Conservation (phyloP, 2,797 vertebrate genomes). For the Tolypeutes matacus region DNA sequence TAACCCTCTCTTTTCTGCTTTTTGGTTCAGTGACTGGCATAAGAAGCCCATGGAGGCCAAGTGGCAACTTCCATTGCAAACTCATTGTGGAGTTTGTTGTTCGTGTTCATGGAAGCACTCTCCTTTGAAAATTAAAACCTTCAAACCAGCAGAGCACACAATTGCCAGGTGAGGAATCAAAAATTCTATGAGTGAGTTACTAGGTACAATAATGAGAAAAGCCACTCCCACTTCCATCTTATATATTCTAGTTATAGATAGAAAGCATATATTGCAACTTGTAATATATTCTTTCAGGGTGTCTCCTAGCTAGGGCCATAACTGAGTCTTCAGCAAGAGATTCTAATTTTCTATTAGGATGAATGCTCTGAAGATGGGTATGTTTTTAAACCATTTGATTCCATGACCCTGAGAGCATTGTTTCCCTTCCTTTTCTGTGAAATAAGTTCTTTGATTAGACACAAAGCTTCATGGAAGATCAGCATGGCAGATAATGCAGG, state of each 20-base stretch:
- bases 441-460: neutral
- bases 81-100: neutral
- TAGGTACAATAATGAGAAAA: neutral
- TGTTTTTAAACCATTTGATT: neutral
- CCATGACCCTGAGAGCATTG: neutral
- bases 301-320: neutral
- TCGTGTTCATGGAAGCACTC: neutral
- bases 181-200: neutral
- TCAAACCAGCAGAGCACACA: neutral
- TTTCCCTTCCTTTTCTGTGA: neutral
- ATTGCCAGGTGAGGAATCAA: neutral
- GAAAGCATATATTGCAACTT: neutral
- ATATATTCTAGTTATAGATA: neutral
- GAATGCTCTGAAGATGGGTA: neutral
- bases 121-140: neutral
- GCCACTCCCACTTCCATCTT: too few relatives aligned
- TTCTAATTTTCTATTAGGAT: neutral
- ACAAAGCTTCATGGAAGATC: neutral
- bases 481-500: neutral
- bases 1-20: neutral
- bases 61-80: neutral
- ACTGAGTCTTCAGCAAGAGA: neutral
- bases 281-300: neutral
- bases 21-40: neutral
- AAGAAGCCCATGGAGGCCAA: neutral